Evolutionary conservation across 2,888 invertebrate genomes (phyloP).

Genomic region (Drepana falcataria): DNA sequence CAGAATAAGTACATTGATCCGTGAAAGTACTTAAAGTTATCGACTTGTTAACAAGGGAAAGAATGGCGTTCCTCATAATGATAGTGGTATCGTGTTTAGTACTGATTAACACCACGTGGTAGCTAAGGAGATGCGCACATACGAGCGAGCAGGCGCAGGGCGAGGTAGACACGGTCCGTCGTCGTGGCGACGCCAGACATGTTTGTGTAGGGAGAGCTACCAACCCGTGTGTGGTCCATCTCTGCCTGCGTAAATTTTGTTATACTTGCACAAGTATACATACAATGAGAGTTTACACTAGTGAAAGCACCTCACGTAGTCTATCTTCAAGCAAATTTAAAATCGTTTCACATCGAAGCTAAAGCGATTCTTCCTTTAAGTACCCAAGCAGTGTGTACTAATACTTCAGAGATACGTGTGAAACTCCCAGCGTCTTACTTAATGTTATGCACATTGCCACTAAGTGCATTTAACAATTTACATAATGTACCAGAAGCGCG

Average conservation of each 20-base stretch:
- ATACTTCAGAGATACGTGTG: constrained; percentile 31
- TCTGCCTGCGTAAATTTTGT: constrained; percentile 21
- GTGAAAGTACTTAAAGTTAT: constrained; percentile 53
- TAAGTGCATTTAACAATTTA: constrained; percentile 69
- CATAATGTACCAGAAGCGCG: constrained; percentile 53
- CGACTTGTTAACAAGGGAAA: constrained; percentile 60
- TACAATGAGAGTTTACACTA: constrained; percentile 10
- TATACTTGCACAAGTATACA: constrained; percentile 6
- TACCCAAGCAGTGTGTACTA: constrained; percentile 24
- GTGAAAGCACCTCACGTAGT: constrained; percentile 3
- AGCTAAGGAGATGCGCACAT: constrained; percentile 59
- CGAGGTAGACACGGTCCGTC: constrained; percentile 39
- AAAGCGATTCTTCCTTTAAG: constrained; percentile 22
- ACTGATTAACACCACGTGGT: constrained; percentile 54
- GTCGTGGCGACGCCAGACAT: constrained; percentile 42
- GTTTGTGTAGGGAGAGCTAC: constrained; percentile 60
- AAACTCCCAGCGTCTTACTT: constrained; percentile 35
- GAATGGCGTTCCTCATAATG: constrained; percentile 63
- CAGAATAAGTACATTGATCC: constrained; percentile 39
- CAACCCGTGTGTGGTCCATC: constrained; percentile 67
- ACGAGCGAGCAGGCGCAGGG: constrained; percentile 35
- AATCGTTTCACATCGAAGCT: constrained; percentile 14
- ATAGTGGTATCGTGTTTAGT: constrained; percentile 64
- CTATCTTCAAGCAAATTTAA: constrained; percentile 4
- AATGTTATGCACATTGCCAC: constrained; percentile 36